phyloP scores from a whole-genome alignment of 2,888 invertebrate genomes.

The Eupithecia insigniata region DNA sequence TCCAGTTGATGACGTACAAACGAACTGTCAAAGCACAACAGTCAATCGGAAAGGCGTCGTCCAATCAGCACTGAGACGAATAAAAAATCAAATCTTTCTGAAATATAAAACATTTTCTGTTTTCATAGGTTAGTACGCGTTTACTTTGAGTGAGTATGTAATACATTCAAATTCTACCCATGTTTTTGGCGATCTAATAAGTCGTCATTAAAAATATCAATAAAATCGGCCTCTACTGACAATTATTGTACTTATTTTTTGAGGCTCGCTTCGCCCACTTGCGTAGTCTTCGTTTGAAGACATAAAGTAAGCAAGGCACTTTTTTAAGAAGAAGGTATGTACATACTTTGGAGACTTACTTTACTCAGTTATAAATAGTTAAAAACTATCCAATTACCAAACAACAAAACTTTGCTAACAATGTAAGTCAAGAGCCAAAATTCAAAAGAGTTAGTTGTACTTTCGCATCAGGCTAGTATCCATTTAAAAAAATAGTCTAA shows the following conservation, averaged over 20 bases:
- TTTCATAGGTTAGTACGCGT: no score
- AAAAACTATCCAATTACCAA: neutral
- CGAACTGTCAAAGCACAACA: neutral
- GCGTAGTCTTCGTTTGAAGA: neutral
- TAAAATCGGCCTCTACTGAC: no score
- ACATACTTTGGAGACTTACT: neutral
- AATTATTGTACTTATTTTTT: neutral
- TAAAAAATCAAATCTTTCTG: neutral
- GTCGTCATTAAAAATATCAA: no score
- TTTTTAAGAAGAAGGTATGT: neutral
- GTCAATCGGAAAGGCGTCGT: neutral
- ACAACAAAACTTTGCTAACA: conserved; percentile 2
- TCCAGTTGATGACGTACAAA: neutral
- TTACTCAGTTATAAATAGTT: neutral
- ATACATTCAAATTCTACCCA: no score
- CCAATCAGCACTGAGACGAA: neutral
- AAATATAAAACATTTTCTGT: neutral
- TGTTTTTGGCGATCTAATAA: no score
- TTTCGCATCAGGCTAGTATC: neutral
- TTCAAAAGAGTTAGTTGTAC: neutral
- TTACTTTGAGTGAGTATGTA: neutral
- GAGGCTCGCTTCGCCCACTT: neutral
- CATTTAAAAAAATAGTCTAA: neutral
- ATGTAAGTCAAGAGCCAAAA: conserved; percentile 4
- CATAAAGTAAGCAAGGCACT: neutral